A percentile compares a stretch with the other conserved stretches of the same genome.
phyloP scores from a whole-genome alignment of 2,113 vertebrate genomes.

The Sterna hirundo region DNA sequence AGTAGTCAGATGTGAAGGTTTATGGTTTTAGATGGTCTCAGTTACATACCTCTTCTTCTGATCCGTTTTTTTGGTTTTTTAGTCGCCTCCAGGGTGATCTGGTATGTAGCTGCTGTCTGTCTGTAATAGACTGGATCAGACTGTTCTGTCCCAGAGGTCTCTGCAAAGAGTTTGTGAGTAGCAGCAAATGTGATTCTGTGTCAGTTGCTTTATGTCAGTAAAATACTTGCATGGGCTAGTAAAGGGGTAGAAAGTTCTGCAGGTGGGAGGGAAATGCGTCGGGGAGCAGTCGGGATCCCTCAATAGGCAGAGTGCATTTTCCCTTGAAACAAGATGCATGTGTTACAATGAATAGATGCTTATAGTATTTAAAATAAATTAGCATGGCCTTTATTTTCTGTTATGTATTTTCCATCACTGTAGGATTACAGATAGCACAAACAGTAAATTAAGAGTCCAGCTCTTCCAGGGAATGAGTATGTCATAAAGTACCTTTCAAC shows the following conservation, averaged over 20 bases:
- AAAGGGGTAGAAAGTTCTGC: not conserved
- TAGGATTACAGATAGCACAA: not conserved
- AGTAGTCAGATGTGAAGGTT: not conserved
- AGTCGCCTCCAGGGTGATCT: too few relatives aligned
- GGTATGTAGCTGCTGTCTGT: fast-evolving
- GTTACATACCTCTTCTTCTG: not conserved
- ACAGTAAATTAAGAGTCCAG: not conserved
- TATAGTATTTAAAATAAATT: not conserved
- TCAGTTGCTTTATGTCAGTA: not conserved
- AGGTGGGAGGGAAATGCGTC: not conserved
- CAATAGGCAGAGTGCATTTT: fast-evolving
- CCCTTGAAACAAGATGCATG: not conserved
- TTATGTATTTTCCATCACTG: too few relatives aligned
- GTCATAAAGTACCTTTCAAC: not conserved
- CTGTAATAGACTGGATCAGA: fast-evolving
- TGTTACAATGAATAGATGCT: not conserved
- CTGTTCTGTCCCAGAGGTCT: not conserved
- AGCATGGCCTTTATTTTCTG: not conserved
- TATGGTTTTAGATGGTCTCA: not conserved
- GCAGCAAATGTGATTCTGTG: fast-evolving
- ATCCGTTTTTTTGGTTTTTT: not conserved
- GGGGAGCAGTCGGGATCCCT: not conserved
- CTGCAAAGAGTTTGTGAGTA: not conserved
- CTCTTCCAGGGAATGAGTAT: fast-evolving
- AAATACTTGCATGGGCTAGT: not conserved